Conservation (phyloP, 2,113 vertebrate genomes). For the Alces alces region DNA sequence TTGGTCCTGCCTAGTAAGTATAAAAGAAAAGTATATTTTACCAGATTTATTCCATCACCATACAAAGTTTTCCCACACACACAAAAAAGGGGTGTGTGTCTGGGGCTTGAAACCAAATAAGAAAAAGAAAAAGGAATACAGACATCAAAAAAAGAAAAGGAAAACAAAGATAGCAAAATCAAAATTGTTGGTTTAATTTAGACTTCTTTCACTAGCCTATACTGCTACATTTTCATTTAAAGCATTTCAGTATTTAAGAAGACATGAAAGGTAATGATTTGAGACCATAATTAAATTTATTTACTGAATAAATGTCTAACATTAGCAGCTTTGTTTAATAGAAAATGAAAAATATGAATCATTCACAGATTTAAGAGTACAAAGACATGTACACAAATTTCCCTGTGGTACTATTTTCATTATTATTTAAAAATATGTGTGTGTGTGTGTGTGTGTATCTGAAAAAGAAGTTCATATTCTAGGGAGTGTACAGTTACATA, state of each 20-base stretch:
- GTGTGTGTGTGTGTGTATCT: fast-evolving
- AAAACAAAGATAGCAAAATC: neutral
- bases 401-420: neutral
- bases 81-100: neutral
- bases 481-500: neutral
- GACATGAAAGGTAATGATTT: neutral
- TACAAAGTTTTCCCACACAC: neutral
- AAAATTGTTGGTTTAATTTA: neutral
- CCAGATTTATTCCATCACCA: neutral
- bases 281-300: neutral
- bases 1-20: neutral
- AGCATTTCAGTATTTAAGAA: neutral
- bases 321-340: neutral
- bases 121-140: neutral
- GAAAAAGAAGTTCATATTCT: neutral
- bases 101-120: neutral
- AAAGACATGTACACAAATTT: neutral
- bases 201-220: neutral
- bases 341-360: neutral
- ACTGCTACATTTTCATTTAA: neutral
- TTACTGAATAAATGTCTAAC: neutral
- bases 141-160: neutral
- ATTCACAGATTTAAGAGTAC: neutral
- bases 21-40: neutral
- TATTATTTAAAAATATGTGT: neutral